Conservation (phyloP, 2,888 invertebrate genomes). For the Timema cristinae region DNA sequence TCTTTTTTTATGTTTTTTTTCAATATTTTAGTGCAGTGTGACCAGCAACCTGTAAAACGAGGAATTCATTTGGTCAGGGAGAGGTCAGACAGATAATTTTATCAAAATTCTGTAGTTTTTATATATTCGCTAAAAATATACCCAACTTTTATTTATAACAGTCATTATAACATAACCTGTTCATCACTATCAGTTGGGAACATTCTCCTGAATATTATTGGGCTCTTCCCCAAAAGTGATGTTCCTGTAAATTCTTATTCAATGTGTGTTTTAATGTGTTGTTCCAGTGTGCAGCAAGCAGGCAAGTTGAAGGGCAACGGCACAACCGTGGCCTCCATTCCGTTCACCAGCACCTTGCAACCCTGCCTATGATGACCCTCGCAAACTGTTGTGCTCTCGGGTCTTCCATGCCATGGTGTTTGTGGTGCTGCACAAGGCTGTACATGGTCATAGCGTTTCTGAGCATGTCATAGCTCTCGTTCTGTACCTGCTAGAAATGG, state of each 20-base stretch:
- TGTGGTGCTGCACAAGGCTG: conserved; percentile 78
- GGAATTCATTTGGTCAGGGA: too few species aligned
- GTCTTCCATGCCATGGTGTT: conserved; percentile 72
- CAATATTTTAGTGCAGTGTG: too few species aligned
- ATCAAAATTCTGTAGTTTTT: too few species aligned
- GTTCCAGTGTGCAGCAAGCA: conserved; percentile 54
- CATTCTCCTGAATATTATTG: background rate
- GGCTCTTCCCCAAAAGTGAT: background rate
- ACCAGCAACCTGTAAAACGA: too few species aligned
- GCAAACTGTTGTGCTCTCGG: conserved; percentile 55
- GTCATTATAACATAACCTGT: too few species aligned
- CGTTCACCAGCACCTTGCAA: conserved; percentile 63
- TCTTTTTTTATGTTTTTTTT: too few species aligned
- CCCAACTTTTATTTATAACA: too few species aligned
- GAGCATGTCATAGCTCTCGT: conserved; percentile 86
- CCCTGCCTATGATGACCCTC: conserved; percentile 63
- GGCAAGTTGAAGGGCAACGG: conserved; percentile 54
- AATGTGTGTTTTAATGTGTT: background rate
- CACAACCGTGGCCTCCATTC: conserved; percentile 77
- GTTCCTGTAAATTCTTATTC: too few species aligned
- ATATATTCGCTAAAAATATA: too few species aligned
- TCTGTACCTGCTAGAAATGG: conserved; percentile 82
- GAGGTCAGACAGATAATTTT: too few species aligned
- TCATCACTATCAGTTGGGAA: too few species aligned
- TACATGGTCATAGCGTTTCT: conserved; percentile 66